Conservation (phyloP, 2,888 invertebrate genomes). For the Pristionchus exspectatus region DNA sequence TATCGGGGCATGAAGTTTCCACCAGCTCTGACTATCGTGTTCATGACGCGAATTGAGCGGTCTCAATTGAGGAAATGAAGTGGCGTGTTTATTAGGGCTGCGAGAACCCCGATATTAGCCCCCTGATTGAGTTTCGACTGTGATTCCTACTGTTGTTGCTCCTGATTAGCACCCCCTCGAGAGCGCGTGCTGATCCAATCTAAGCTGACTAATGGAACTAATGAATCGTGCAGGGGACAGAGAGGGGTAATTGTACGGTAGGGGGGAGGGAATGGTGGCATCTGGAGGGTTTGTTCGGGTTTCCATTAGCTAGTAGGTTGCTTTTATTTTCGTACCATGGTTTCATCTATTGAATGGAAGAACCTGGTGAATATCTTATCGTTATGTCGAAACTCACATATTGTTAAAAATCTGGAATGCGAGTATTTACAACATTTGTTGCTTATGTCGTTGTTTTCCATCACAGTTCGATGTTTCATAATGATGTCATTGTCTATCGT, state of each 20-base stretch:
- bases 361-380: no score
- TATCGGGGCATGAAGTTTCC: no score
- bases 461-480: no score
- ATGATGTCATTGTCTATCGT: no score
- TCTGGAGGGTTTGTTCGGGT: not conserved
- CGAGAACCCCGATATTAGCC: constrained; percentile 10
- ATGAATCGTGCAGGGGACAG: constrained; percentile 1
- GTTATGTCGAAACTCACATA: not conserved
- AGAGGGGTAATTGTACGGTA: constrained; percentile 7
- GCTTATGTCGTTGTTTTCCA: no score
- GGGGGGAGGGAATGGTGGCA: not conserved
- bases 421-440: no score
- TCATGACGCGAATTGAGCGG: not conserved
- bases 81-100: constrained; percentile 12
- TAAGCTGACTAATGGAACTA: constrained; percentile 14
- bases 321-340: no score
- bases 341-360: no score
- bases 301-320: no score
- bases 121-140: not conserved
- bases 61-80: constrained; percentile 33
- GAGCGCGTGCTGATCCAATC: constrained; percentile 26
- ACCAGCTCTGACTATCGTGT: not conserved
- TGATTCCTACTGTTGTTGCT: constrained; percentile 31
- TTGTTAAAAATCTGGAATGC: no score
- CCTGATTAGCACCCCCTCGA: constrained; percentile 29